phyloP scores from a whole-genome alignment of 2,797 vertebrate species.

The Xerus rutilus region DNA sequence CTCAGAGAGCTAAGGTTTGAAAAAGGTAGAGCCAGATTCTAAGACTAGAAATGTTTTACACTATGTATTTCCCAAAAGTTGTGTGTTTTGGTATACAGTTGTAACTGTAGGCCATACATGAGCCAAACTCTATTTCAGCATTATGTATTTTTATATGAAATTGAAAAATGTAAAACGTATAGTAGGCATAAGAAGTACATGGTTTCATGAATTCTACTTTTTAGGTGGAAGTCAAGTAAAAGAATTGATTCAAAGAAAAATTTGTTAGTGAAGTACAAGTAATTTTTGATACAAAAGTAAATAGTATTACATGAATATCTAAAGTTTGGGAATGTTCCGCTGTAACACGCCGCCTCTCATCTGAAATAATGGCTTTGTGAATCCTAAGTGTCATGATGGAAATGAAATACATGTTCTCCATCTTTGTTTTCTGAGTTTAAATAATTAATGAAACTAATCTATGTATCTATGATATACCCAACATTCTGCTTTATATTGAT shows the following conservation, averaged over 20 bases:
- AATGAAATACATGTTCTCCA: neutral
- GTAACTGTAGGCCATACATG: neutral
- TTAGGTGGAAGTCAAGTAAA: slow-evolving; percentile 8
- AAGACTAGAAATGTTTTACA: neutral
- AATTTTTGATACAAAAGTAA: neutral
- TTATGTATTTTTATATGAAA: neutral
- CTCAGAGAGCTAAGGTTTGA: neutral
- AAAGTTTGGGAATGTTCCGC: neutral
- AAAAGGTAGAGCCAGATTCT: neutral
- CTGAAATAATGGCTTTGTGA: neutral
- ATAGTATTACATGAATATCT: neutral
- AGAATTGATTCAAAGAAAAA: neutral
- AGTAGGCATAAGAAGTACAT: neutral
- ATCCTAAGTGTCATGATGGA: neutral
- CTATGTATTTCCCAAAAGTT: neutral
- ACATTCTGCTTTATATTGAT: neutral
- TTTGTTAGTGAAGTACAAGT: neutral
- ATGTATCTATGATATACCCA: neutral
- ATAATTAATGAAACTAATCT: slow-evolving; percentile 11
- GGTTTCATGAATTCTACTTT: neutral
- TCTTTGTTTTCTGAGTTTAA: slow-evolving; percentile 16
- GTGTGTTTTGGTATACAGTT: no score
- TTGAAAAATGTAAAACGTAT: slow-evolving; percentile 4
- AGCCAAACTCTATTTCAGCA: neutral
- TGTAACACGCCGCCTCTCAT: neutral